Evolutionary conservation across 2,888 invertebrate species (phyloP).

Genomic region (Deroplatys truncata): DNA sequence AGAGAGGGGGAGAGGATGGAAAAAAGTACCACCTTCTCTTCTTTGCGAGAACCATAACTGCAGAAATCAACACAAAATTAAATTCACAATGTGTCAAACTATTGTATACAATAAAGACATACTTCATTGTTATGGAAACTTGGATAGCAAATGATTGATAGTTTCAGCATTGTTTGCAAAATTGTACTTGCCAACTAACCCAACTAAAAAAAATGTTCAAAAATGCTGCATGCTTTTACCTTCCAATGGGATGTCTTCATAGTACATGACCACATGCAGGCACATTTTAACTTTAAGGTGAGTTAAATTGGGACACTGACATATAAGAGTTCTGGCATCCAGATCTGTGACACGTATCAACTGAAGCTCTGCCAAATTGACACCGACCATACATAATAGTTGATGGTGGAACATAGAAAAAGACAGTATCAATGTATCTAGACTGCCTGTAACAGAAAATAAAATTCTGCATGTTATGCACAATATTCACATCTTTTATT

Average conservation of each 20-base stretch:
- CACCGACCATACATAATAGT: not conserved
- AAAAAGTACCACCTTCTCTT: no score
- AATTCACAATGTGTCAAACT: no score
- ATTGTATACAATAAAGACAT: no score
- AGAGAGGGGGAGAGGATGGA: no score
- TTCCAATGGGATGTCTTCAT: not conserved
- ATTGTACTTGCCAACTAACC: no score
- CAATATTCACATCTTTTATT: not conserved
- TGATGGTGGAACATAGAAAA: not conserved
- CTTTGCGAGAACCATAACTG: no score
- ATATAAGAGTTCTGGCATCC: not conserved
- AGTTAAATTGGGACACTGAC: not conserved
- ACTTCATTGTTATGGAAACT: no score
- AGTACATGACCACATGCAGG: not conserved
- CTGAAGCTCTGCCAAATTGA: not conserved
- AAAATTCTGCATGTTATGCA: not conserved
- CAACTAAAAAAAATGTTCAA: no score
- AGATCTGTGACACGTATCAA: not conserved
- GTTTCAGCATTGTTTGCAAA: no score
- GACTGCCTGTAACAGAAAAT: not conserved
- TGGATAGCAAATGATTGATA: no score
- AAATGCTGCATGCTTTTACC: not conserved
- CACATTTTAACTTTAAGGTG: not conserved
- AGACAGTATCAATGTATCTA: not conserved
- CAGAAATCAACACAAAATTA: no score